A percentile compares a stretch with the other conserved stretches of the same genome.
Conservation (phyloP, 2,113 vertebrate species). For the Hiodon alosoides region DNA sequence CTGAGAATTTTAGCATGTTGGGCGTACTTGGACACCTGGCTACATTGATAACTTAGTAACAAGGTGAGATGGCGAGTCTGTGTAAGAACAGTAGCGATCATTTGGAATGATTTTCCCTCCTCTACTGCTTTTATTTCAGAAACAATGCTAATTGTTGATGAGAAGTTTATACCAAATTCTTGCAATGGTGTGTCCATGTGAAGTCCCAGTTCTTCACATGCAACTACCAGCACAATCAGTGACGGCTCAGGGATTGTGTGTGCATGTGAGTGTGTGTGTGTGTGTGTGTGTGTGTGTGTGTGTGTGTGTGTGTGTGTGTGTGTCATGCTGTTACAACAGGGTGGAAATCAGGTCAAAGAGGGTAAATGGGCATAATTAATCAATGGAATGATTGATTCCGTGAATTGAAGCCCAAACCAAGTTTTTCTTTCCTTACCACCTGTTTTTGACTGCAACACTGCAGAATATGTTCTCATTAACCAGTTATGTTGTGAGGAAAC, state of each 20-base stretch:
- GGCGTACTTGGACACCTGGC: background rate
- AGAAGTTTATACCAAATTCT: too few relatives aligned
- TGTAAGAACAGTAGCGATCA: background rate
- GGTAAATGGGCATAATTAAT: conserved; percentile 39
- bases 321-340: conserved; percentile 28
- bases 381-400: conserved; percentile 51
- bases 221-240: conserved; percentile 28
- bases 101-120: conserved; percentile 21
- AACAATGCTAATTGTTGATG: too few relatives aligned
- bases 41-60: background rate
- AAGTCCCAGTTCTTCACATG: conserved; percentile 11
- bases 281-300: background rate
- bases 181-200: conserved; percentile 2
- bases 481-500: conserved; percentile 42
- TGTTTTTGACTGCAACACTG: conserved; percentile 48
- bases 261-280: too few relatives aligned
- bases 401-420: conserved; percentile 48
- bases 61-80: background rate
- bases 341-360: conserved; percentile 14
- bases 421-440: conserved; percentile 55
- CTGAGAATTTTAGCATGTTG: background rate
- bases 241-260: conserved; percentile 10
- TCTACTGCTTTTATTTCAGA: conserved; percentile 39
- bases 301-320: background rate
- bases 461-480: conserved; percentile 41